A percentile compares a stretch with the other conserved stretches of the same genome.
Evolutionary conservation across 2,797 vertebrate genomes (phyloP).

Genomic region (Myotis pilosus): DNA sequence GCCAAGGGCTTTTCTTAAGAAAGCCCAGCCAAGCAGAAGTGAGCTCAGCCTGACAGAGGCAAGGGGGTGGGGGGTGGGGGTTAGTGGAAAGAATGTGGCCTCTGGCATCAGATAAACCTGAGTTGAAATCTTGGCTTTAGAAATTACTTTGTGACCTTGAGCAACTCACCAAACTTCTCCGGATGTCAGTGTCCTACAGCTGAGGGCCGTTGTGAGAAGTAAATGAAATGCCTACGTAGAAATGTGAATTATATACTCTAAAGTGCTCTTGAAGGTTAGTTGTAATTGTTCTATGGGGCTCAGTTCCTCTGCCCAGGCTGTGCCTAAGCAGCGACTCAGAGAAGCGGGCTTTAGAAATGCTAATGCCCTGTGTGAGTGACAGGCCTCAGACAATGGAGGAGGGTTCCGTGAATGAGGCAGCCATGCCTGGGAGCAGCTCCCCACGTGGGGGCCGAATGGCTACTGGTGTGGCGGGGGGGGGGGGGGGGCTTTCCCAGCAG

Average conservation of each 20-base stretch:
- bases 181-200: constrained; percentile 33
- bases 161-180: constrained; percentile 56
- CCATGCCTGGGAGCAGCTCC: constrained; percentile 14
- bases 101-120: constrained; percentile 54
- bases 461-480: not conserved
- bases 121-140: constrained; percentile 57
- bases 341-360: constrained; percentile 71
- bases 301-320: constrained; percentile 48
- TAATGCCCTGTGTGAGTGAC: constrained; percentile 64
- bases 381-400: constrained; percentile 59
- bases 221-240: constrained; percentile 68
- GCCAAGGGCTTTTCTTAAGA: not conserved
- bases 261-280: constrained; percentile 71
- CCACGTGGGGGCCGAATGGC: not conserved
- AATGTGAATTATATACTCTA: constrained; percentile 75
- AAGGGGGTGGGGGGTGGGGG: not conserved
- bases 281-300: constrained; percentile 68
- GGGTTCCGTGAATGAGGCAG: constrained; percentile 33
- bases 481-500: not conserved
- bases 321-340: not conserved
- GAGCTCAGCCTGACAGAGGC: constrained; percentile 22
- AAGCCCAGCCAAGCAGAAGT: constrained; percentile 57
- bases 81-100: constrained; percentile 60
- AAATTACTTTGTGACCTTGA: constrained; percentile 65
- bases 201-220: constrained; percentile 55